Percentiles rank a stretch among this genome's conserved stretches.
Conservation (phyloP, 1,140 invertebrate genomes). For the Dreissena rostriformis region DNA sequence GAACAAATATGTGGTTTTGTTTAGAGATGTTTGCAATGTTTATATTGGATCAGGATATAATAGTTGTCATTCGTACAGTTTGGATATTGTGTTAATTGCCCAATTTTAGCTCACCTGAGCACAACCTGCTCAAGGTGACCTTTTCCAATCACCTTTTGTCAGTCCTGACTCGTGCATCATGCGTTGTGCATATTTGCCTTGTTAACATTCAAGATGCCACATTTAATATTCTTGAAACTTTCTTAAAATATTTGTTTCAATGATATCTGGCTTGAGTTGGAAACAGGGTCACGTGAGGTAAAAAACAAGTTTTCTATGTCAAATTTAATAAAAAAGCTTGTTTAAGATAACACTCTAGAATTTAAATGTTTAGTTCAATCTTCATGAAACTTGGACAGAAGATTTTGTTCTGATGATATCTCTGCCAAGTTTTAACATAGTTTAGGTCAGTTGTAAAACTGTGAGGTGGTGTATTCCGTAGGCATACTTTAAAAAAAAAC, state of each 20-base stretch:
- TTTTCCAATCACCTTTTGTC: not conserved
- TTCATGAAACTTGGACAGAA: no score
- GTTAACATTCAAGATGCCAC: constrained; percentile 3
- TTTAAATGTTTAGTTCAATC: no score
- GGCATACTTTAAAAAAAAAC: no score
- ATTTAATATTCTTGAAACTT: constrained; percentile 10
- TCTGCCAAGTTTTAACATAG: no score
- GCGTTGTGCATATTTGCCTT: not conserved
- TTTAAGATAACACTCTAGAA: no score
- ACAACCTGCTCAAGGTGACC: not conserved
- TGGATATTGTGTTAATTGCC: not conserved
- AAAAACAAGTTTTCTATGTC: not conserved
- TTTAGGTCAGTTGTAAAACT: no score
- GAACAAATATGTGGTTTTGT: not conserved
- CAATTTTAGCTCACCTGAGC: not conserved
- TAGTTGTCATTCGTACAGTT: not conserved
- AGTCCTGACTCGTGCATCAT: not conserved
- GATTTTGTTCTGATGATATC: no score
- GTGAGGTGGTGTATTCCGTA: no score
- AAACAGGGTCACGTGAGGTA: not conserved
- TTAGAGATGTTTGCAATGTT: not conserved
- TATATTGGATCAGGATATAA: not conserved
- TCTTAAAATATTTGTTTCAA: not conserved
- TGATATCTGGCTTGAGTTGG: not conserved
- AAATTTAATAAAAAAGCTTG: not conserved